Conservation (phyloP, 2,888 invertebrate genomes). For the Nephrotoma guestfalica region DNA sequence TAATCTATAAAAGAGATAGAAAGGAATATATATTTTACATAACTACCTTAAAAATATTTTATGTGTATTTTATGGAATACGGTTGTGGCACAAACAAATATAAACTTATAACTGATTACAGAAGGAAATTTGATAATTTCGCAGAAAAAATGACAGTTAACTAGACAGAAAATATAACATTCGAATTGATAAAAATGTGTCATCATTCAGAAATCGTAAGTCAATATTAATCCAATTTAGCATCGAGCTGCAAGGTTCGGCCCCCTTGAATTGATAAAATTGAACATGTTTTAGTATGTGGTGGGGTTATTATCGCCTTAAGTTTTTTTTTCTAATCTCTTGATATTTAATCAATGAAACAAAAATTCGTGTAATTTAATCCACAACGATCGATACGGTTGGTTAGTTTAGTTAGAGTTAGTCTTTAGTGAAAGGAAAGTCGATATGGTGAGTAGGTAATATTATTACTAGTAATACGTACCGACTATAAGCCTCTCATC, state of each 20-base stretch:
- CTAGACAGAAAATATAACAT: background rate
- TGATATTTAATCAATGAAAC: background rate
- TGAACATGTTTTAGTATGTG: background rate
- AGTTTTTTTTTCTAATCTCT: background rate
- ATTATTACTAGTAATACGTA: slow-evolving; percentile 33
- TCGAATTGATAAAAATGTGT: background rate
- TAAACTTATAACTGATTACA: background rate
- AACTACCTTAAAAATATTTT: background rate
- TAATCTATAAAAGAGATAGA: slow-evolving; percentile 52
- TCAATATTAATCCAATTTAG: background rate
- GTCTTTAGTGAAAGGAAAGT: background rate
- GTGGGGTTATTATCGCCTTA: background rate
- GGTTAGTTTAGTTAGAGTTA: background rate
- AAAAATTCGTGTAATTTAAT: background rate
- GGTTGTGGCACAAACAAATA: background rate
- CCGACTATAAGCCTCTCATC: slow-evolving; percentile 89
- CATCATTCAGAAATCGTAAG: background rate
- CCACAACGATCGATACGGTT: background rate
- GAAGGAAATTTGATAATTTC: background rate
- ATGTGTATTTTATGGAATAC: background rate
- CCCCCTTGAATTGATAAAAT: background rate
- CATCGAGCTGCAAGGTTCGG: background rate
- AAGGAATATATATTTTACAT: background rate
- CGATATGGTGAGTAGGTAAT: background rate
- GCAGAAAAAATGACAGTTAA: background rate